phyloP scores from a whole-genome alignment of 2,888 invertebrate species.

The Nowickia ferox region DNA sequence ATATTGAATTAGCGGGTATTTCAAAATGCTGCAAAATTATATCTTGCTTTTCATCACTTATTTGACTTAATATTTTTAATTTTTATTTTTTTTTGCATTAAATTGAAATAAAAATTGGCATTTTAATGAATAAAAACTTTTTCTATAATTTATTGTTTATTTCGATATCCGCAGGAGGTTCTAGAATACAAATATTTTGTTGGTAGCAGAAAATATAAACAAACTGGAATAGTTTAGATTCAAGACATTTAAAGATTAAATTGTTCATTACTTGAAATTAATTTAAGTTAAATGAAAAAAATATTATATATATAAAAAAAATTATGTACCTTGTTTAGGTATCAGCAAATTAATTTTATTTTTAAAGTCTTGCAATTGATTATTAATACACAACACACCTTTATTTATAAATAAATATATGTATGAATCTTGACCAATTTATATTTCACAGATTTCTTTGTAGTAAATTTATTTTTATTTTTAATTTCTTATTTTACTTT shows the following conservation, averaged over 20 bases:
- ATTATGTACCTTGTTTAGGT: background rate
- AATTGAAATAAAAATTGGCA: background rate
- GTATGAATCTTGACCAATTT: background rate
- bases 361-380: background rate
- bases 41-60: too few relatives aligned
- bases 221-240: background rate
- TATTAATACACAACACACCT: background rate
- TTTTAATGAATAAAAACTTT: slow-evolving; percentile 28
- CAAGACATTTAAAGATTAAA: background rate
- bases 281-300: background rate
- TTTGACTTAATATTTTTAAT: background rate
- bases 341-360: background rate
- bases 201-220: slow-evolving; percentile 18
- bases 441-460: background rate
- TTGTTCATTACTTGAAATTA: background rate
- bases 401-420: background rate
- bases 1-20: too few relatives aligned
- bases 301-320: background rate
- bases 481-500: background rate
- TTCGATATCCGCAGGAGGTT: slow-evolving; percentile 35
- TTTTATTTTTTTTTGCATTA: background rate
- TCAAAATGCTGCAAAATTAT: too few relatives aligned
- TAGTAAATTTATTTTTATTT: background rate
- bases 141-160: slow-evolving; percentile 21
- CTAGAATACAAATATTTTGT: slow-evolving; percentile 8